Percentiles rank a stretch among this genome's conserved stretches.
phyloP scores from a whole-genome alignment of 2,888 invertebrate species.

The Thereva nobilitata region DNA sequence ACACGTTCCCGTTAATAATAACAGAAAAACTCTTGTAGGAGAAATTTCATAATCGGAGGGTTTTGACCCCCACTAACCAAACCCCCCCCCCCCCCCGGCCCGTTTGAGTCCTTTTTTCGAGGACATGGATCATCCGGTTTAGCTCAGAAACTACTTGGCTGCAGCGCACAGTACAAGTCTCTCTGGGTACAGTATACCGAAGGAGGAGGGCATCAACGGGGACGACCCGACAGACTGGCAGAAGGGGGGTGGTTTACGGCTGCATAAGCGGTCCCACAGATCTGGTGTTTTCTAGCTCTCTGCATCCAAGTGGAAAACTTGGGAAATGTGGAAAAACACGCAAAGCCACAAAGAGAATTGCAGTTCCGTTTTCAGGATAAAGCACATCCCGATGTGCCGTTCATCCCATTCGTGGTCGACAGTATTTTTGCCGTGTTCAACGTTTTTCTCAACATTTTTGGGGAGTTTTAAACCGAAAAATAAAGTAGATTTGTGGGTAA shows the following conservation, averaged over 20 bases:
- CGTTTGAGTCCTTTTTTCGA: constrained; percentile 1
- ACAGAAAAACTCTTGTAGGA: constrained; percentile 11
- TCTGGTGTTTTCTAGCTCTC: not conserved
- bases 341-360: constrained; percentile 36
- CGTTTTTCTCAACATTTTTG: constrained; percentile 19
- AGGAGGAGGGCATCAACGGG: not conserved
- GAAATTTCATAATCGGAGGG: constrained; percentile 25
- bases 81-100: not conserved
- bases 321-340: constrained; percentile 34
- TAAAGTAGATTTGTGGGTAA: constrained; percentile 28
- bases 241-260: constrained; percentile 15
- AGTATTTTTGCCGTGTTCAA: constrained; percentile 33
- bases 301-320: constrained; percentile 33
- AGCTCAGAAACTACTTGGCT: not conserved
- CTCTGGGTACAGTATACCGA: constrained; percentile 16
- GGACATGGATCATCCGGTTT: constrained; percentile 28
- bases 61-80: too few relatives aligned
- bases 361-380: constrained; percentile 34
- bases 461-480: constrained; percentile 26
- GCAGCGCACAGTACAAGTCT: constrained; percentile 8
- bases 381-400: constrained; percentile 30
- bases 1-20: constrained; percentile 7
- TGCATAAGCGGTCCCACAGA: too few relatives aligned
- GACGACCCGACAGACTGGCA: not conserved
- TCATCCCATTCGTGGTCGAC: constrained; percentile 31